phyloP scores from a whole-genome alignment of 53 echinoderm and acorn worm species.

The Astropecten irregularis region DNA sequence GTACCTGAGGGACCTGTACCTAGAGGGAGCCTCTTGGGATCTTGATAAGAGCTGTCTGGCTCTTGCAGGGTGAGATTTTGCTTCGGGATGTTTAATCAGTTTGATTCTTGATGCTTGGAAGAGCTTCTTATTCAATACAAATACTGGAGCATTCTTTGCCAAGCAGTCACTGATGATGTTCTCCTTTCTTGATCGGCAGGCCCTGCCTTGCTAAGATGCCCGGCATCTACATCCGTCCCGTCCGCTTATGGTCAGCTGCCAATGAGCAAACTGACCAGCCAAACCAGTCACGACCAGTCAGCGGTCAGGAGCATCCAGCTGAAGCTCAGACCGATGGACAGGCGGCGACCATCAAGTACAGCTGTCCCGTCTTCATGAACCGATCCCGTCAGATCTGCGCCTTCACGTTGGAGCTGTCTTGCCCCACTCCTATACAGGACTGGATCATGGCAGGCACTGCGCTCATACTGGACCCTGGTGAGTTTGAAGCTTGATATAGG shows the following conservation, averaged over 20 bases:
- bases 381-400: conserved; percentile 80
- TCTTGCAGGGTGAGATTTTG: conserved; percentile 61
- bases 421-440: conserved; percentile 73
- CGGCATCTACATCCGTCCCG: conserved; percentile 85
- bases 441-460: conserved; percentile 83
- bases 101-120: no score
- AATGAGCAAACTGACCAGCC: background rate
- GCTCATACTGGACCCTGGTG: conserved; percentile 84
- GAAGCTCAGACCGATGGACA: conserved; percentile 9
- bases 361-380: conserved; percentile 89
- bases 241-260: conserved; percentile 9
- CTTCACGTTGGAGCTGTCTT: conserved; percentile 77
- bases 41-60: conserved; percentile 63
- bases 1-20: conserved; percentile 74
- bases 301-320: background rate
- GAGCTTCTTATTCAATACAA: no score
- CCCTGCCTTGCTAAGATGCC: conserved; percentile 74
- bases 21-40: conserved; percentile 95
- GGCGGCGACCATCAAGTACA: conserved; percentile 38
- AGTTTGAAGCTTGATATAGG: no score
- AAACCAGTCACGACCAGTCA: background rate
- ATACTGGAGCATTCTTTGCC: no score
- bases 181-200: conserved; percentile 44
- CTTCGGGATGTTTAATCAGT: background rate
- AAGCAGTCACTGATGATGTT: background rate